Percentiles rank a stretch among this genome's conserved stretches.
These are phyloP conservation scores for Listrodromus nycthemerus DNA, from an alignment of 2,888 invertebrate genomes.

Conservation along the genomic window DNA sequence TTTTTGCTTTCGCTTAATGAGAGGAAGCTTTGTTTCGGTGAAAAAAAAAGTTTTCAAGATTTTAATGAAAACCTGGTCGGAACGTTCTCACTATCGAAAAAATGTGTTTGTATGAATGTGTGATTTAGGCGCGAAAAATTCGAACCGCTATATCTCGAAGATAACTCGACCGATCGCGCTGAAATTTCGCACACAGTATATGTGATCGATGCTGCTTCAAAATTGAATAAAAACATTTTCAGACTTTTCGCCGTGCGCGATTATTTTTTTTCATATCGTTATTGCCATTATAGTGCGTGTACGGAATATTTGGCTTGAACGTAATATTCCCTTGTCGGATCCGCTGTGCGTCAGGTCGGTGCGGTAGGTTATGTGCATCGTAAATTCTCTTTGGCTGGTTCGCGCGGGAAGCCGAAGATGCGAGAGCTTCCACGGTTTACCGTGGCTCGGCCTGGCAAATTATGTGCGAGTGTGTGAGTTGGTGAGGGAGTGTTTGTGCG, in stretches of 20 bases:
- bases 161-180: too few species aligned
- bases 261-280: background rate
- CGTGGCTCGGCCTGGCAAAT: conserved; percentile 10
- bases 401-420: conserved; percentile 33
- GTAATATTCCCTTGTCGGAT: conserved; percentile 11
- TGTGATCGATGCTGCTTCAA: too few species aligned
- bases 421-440: conserved; percentile 14
- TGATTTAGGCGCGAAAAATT: background rate
- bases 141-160: too few species aligned
- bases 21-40: too few species aligned
- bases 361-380: conserved; percentile 13
- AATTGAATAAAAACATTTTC: too few species aligned
- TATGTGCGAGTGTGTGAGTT: background rate
- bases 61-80: too few species aligned
- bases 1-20: background rate
- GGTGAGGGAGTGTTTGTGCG: background rate
- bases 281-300: background rate
- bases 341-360: conserved; percentile 19
- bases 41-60: too few species aligned
- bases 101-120: too few species aligned
- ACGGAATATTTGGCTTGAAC: background rate
- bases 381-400: conserved; percentile 40
- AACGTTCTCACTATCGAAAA: too few species aligned
- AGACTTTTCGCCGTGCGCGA: too few species aligned
- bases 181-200: too few species aligned